Evolutionary conservation across 2,888 invertebrate genomes (phyloP), one percentile per base, ranked within the genome.

Genomic region (Odontocolon sp.): DNA sequence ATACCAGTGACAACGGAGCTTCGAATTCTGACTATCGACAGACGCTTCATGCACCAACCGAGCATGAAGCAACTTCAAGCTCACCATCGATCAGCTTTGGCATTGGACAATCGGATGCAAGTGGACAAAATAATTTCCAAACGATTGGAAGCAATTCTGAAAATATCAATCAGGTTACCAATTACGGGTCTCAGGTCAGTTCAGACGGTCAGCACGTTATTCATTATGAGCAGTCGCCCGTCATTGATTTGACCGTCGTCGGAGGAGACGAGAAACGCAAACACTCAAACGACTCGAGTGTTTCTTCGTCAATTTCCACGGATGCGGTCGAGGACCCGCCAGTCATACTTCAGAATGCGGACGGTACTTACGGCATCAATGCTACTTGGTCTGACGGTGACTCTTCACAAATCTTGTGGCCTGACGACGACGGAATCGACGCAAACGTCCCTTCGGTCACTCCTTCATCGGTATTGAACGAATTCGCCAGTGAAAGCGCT

Each of bases 171-270:
- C 75, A 52, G 21, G 11, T 3, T 57, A 77, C 57, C 33, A 78
- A 8, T 18, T 47, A 63, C 28, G 70, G 66, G 21, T 52, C 56
- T 40, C 77, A 82, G 50, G 16, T 68, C n/a, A 59, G 80, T 5
- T 69, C 80, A 1, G 80, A 83, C 4, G 78, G 79, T 47, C 76
- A 81, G 52, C 78, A 82, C 11, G 76, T 81, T 4, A 92, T 94
- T 42, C 94, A 94, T 80, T 92, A 94, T 64, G 92, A 95, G 70
- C 94, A 95, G 83, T 93, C 96, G 11, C 94, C 95, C 14, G 84
- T 94, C n/a, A 91, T 94, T 66, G 95, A 95, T 83, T 90, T 94
- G 42, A 92, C 92, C 61, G 86, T 71, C 3, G 77, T 73, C 0
- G 71, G 33, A 6, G 52, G 31, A 0, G 40, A 72, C 18, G 64